Percentiles rank a stretch among this genome's conserved stretches.
phyloP scores from a whole-genome alignment of 2,113 vertebrate species.

The Nibea coibor region DNA sequence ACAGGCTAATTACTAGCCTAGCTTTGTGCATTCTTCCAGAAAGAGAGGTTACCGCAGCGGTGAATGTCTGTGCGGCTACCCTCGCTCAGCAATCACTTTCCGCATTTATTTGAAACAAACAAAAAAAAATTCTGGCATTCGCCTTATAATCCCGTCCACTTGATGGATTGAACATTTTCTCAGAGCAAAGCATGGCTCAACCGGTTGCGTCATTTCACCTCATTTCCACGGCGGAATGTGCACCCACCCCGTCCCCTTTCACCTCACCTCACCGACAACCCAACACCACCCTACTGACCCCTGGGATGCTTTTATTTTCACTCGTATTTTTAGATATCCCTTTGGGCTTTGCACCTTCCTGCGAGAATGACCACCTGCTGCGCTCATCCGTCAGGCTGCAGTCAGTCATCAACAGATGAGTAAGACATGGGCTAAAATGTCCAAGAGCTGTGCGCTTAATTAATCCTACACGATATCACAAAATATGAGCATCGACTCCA shows the following conservation, averaged over 20 bases:
- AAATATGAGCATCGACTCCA: neutral
- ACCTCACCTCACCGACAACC: constrained; percentile 56
- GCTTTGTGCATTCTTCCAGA: constrained; percentile 36
- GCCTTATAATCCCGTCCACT: neutral
- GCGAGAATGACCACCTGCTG: constrained; percentile 56
- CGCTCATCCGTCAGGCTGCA: constrained; percentile 19
- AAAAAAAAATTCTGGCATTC: neutral
- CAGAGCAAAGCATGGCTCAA: constrained; percentile 15
- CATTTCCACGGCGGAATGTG: constrained; percentile 44
- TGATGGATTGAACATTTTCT: constrained; percentile 12
- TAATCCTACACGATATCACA: constrained; percentile 19
- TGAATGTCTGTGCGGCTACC: constrained; percentile 5
- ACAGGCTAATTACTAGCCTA: constrained; percentile 48
- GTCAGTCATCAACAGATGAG: neutral
- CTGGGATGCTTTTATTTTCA: constrained; percentile 52
- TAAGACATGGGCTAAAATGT: constrained; percentile 12
- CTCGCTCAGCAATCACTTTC: constrained; percentile 5
- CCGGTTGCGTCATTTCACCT: constrained; percentile 45
- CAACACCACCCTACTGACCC: constrained; percentile 49
- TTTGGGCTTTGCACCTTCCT: constrained; percentile 46
- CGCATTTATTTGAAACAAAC: neutral
- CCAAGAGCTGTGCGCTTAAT: constrained; percentile 14
- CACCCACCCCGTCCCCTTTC: constrained; percentile 25
- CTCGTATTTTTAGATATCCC: constrained; percentile 72
- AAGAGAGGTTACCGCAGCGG: neutral